Percentiles rank a stretch among this genome's conserved stretches.
Evolutionary conservation across 2,113 vertebrate genomes (phyloP).

Genomic region (Cyphomyrus discorhynchus): DNA sequence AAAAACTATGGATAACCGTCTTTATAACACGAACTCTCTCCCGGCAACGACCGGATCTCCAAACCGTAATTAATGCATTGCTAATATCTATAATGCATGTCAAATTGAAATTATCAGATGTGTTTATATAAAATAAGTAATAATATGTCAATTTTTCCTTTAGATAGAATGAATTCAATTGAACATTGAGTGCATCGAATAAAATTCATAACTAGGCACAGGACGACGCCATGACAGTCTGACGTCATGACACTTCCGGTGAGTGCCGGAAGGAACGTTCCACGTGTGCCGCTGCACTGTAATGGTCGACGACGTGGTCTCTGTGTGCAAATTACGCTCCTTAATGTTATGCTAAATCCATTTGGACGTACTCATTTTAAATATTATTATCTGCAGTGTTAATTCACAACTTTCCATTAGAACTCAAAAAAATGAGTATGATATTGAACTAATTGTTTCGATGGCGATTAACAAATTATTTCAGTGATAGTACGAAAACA

Average conservation of each 20-base stretch:
- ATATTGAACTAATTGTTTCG: not conserved
- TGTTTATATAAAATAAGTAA: not conserved
- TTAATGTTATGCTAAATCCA: not conserved
- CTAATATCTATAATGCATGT: not conserved
- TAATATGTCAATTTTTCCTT: not conserved
- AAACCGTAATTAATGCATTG: not conserved
- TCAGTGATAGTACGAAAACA: not conserved
- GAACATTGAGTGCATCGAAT: not conserved
- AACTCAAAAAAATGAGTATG: not conserved
- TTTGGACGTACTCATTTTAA: not conserved
- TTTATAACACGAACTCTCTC: not conserved
- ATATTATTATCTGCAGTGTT: not conserved
- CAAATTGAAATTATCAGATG: not conserved
- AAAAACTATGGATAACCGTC: not conserved
- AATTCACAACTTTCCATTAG: not conserved
- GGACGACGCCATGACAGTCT: constrained; percentile 5
- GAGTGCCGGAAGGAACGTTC: not conserved
- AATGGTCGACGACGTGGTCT: not conserved
- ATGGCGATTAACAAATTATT: not conserved
- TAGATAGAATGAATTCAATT: not conserved
- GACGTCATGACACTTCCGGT: not conserved
- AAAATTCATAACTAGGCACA: not conserved
- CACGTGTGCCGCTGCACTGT: not conserved
- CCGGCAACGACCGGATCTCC: not conserved
- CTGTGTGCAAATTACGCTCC: not conserved